Evolutionary conservation across 2,797 vertebrate species (phyloP).

Genomic region (Lepus oiostolus): DNA sequence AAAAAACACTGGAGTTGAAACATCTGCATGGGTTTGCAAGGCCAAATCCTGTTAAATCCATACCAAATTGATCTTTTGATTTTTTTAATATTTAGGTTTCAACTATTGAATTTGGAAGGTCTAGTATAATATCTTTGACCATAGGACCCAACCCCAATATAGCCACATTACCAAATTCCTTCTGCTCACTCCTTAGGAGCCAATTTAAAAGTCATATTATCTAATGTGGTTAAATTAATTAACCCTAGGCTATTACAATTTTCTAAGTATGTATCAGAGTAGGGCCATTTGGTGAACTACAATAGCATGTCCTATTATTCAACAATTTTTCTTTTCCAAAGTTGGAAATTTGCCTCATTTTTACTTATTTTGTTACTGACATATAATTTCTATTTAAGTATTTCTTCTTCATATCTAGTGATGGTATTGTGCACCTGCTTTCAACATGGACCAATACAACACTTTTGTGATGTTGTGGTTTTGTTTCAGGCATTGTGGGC

Average conservation of each 20-base stretch:
- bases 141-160: background rate
- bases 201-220: background rate
- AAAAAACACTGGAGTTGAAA: too few species aligned
- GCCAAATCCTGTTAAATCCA: too few species aligned
- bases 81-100: background rate
- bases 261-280: background rate
- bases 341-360: background rate
- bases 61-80: background rate
- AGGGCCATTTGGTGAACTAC: background rate
- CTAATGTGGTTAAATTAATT: background rate
- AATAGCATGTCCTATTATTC: background rate
- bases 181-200: background rate
- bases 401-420: background rate
- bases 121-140: background rate
- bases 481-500: background rate
- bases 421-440: background rate
- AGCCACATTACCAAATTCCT: background rate
- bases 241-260: background rate
- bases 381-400: background rate
- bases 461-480: background rate
- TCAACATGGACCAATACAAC: background rate
- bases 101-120: background rate
- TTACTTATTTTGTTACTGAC: background rate
- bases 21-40: too few species aligned
- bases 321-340: background rate